A percentile compares a stretch with the other conserved stretches of the same genome.
phyloP scores from a whole-genome alignment of 2,888 invertebrate genomes.

The Agrochola macilenta region DNA sequence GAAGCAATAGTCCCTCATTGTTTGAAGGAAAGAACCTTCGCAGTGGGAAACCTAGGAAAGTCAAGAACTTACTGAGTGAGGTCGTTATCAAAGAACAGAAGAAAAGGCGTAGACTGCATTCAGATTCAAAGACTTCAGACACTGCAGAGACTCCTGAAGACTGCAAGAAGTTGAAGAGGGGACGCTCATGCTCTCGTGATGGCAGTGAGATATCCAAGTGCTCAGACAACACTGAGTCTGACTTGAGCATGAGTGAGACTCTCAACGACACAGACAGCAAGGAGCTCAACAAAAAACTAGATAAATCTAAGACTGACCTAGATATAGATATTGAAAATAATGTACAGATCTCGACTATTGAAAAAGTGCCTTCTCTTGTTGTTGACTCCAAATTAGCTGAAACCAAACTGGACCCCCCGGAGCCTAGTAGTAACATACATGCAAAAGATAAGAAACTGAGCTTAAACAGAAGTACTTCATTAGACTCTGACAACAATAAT shows the following conservation, averaged over 20 bases:
- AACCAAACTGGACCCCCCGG: constrained; percentile 79
- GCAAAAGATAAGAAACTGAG: constrained; percentile 86
- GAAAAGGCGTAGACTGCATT: constrained; percentile 89
- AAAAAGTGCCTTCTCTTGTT: constrained; percentile 89
- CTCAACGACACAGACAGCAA: constrained; percentile 84
- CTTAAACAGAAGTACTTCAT: constrained; percentile 89
- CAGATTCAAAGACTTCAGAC: constrained; percentile 89
- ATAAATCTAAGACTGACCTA: constrained; percentile 90
- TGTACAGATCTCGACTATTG: constrained; percentile 89
- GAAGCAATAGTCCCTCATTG: constrained; percentile 88
- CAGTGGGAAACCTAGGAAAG: constrained; percentile 92
- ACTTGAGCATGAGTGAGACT: constrained; percentile 91
- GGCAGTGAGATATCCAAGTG: constrained; percentile 92
- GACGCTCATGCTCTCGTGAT: constrained; percentile 89
- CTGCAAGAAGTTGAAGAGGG: constrained; percentile 85
- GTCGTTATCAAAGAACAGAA: constrained; percentile 90
- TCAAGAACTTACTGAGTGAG: constrained; percentile 90
- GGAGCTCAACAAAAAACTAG: constrained; percentile 89
- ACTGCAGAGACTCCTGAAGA: constrained; percentile 82
- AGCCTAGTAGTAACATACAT: constrained; percentile 81
- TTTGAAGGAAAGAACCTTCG: constrained; percentile 90
- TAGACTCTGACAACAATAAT: constrained; percentile 90
- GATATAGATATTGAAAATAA: constrained; percentile 90
- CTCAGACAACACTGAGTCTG: constrained; percentile 92
- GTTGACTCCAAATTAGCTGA: constrained; percentile 85